phyloP scores from a whole-genome alignment of 2,113 vertebrate species.

The Dissostichus mawsoni region DNA sequence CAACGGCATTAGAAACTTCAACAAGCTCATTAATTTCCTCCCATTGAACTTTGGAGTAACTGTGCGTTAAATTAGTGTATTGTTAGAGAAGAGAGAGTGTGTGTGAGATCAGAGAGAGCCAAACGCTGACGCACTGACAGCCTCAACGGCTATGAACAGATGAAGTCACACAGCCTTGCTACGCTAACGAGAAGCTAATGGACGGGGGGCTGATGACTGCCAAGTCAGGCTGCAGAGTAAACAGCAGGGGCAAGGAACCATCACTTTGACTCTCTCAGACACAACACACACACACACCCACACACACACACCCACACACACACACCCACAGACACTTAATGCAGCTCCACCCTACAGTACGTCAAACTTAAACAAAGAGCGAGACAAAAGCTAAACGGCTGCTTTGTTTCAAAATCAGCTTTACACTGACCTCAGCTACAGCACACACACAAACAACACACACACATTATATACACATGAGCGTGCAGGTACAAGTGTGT shows the following conservation, averaged over 20 bases:
- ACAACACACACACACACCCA: no score
- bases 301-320: no score
- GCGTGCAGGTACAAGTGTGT: slow-evolving; percentile 12
- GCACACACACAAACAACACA: no score
- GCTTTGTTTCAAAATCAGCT: slow-evolving; percentile 54
- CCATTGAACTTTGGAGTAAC: slow-evolving; percentile 36
- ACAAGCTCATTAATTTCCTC: slow-evolving; percentile 46
- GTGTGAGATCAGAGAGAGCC: slow-evolving; percentile 46
- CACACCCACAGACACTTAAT: slow-evolving; percentile 7
- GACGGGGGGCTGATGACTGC: slow-evolving; percentile 45
- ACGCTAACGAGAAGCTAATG: slow-evolving; percentile 66
- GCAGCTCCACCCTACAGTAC: slow-evolving; percentile 23
- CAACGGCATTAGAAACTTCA: slow-evolving; percentile 49
- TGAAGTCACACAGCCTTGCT: slow-evolving; percentile 58
- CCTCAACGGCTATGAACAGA: slow-evolving; percentile 44
- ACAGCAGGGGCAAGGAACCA: slow-evolving; percentile 75
- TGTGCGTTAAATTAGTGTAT: slow-evolving; percentile 18
- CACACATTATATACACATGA: background rate
- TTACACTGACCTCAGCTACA: slow-evolving; percentile 17
- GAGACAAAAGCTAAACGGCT: slow-evolving; percentile 31
- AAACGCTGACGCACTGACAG: slow-evolving; percentile 42
- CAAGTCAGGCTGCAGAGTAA: slow-evolving; percentile 61
- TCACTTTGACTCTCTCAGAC: slow-evolving; percentile 64
- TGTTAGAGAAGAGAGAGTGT: slow-evolving; percentile 5
- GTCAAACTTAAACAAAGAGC: slow-evolving; percentile 37